Percentiles rank a stretch among this genome's conserved stretches.
Conservation (phyloP, 1,140 invertebrate species). For the Lysiphlebus fabarum region DNA sequence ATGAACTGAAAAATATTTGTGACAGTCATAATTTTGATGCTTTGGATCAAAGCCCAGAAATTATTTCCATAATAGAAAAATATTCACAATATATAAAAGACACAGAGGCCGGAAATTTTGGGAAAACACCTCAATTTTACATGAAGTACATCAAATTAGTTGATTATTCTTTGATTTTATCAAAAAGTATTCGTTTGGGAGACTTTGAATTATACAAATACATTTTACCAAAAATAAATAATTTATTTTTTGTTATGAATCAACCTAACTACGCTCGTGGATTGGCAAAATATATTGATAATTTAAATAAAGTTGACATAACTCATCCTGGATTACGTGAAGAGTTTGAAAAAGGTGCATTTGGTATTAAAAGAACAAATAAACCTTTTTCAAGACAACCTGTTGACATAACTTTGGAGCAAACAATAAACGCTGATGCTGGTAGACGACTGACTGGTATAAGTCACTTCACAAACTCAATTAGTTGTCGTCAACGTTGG, state of each 20-base stretch:
- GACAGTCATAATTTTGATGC: not conserved
- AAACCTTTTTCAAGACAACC: conserved; percentile 34
- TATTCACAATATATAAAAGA: conserved; percentile 29
- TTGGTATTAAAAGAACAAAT: conserved; percentile 29
- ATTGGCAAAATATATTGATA: conserved; percentile 14
- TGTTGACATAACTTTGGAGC: conserved; percentile 33
- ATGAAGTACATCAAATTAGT: conserved; percentile 29
- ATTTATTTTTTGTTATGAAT: conserved; percentile 32
- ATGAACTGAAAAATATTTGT: not conserved
- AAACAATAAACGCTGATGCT: conserved; percentile 40
- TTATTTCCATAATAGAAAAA: conserved; percentile 25
- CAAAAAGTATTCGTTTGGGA: conserved; percentile 29
- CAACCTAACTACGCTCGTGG: conserved; percentile 30
- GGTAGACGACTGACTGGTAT: too few relatives aligned
- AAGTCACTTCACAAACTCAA: too few relatives aligned
- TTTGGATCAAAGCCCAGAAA: too few relatives aligned
- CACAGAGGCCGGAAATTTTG: conserved; percentile 30
- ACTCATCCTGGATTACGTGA: conserved; percentile 33
- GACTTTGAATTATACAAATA: conserved; percentile 31
- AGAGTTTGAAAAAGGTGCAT: conserved; percentile 30
- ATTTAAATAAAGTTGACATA: conserved; percentile 27
- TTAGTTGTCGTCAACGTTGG: too few relatives aligned
- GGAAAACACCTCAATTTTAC: conserved; percentile 38
- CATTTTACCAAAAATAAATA: conserved; percentile 30
- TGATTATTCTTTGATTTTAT: conserved; percentile 27